Evolutionary conservation across 2,113 vertebrate genomes (phyloP).

Genomic region (Sardina pilchardus): DNA sequence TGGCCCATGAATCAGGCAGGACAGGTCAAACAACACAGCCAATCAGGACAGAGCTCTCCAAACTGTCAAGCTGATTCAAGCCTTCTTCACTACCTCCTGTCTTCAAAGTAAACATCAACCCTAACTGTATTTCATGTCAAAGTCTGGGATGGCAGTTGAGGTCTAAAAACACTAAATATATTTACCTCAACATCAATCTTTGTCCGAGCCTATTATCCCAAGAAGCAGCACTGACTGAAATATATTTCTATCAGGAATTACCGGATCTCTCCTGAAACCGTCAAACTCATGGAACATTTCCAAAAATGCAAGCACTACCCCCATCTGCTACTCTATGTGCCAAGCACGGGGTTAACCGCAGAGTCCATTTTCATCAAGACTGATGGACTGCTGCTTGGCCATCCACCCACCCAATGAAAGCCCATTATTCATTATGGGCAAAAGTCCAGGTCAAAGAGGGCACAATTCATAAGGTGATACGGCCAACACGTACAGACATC

Average conservation of each 20-base stretch:
- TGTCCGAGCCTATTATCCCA: neutral
- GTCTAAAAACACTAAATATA: too few species aligned
- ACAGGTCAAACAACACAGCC: neutral
- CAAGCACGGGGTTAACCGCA: neutral
- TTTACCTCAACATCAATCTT: neutral
- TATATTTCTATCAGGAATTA: neutral
- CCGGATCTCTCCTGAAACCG: neutral
- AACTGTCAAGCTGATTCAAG: neutral
- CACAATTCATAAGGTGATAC: neutral
- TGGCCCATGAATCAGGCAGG: neutral
- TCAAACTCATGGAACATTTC: neutral
- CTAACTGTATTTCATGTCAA: neutral
- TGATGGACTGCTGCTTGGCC: neutral
- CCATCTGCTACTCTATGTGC: neutral
- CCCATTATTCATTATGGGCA: neutral
- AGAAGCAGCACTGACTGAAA: neutral
- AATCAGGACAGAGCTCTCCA: neutral
- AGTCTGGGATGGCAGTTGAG: neutral
- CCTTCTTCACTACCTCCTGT: neutral
- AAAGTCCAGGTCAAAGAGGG: neutral
- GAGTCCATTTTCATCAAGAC: neutral
- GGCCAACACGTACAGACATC: neutral
- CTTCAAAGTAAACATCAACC: neutral
- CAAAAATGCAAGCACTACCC: neutral
- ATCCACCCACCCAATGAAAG: neutral